These are phyloP conservation scores for Heliconius hortense DNA, from an alignment of 2,888 invertebrate genomes.

Conservation along the genomic window DNA sequence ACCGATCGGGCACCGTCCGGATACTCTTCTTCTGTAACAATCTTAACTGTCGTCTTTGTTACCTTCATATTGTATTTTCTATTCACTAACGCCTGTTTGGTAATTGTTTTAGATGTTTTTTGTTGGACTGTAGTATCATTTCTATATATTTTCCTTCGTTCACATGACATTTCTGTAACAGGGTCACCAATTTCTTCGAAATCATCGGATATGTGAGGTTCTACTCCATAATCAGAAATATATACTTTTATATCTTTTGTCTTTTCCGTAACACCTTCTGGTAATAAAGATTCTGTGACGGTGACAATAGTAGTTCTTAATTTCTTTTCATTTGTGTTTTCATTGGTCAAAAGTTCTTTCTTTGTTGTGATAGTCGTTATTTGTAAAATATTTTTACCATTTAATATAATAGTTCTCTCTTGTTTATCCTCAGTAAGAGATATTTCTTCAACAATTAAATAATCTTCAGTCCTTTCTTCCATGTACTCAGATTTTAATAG, in stretches of 20 bases:
- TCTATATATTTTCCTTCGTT: slow-evolving; percentile 13
- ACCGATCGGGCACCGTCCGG: slow-evolving; percentile 32
- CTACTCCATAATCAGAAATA: slow-evolving; percentile 46
- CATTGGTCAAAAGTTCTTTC: slow-evolving; percentile 46
- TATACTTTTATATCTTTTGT: slow-evolving; percentile 51
- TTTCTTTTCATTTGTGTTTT: slow-evolving; percentile 21
- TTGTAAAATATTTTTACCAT: slow-evolving; percentile 48
- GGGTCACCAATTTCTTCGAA: slow-evolving; percentile 44
- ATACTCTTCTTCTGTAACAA: slow-evolving; percentile 32
- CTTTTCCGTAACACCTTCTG: slow-evolving; percentile 45
- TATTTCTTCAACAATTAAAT: slow-evolving; percentile 45
- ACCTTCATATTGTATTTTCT: slow-evolving; percentile 17
- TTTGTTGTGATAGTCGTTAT: slow-evolving; percentile 48
- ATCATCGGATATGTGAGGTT: slow-evolving; percentile 29
- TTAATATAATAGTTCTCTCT: slow-evolving; percentile 43
- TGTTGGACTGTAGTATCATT: slow-evolving; percentile 22
- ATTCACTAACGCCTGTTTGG: slow-evolving; percentile 28
- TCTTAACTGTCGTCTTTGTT: slow-evolving; percentile 24
- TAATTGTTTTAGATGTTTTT: slow-evolving; percentile 29
- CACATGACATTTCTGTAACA: slow-evolving; percentile 26
- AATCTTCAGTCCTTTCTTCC: slow-evolving; percentile 41
- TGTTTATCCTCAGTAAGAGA: slow-evolving; percentile 47
- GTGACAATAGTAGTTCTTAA: slow-evolving; percentile 31
- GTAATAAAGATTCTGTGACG: slow-evolving; percentile 36
- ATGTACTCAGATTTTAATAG: neutral